phyloP scores from a whole-genome alignment of 2,113 vertebrate species.

The Pseudorasbora parva region DNA sequence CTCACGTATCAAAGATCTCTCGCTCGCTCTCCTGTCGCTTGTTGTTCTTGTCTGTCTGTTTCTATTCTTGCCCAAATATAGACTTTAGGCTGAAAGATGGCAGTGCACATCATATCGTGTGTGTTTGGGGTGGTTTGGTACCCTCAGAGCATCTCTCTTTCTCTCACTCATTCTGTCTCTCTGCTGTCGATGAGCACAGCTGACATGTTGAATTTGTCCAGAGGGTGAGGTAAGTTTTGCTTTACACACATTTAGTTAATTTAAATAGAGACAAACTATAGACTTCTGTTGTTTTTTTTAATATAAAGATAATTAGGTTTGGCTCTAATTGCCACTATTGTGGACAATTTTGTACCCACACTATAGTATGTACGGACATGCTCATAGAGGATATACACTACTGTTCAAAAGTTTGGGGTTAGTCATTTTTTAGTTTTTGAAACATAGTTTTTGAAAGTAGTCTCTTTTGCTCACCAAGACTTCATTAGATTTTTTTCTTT shows the following conservation, averaged over 20 bases:
- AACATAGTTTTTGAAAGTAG: neutral
- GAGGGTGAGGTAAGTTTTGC: constrained; percentile 65
- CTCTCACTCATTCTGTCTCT: constrained; percentile 48
- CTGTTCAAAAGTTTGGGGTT: neutral
- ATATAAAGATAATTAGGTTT: neutral
- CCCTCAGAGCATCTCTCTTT: constrained; percentile 22
- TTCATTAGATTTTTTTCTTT: neutral
- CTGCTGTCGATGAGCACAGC: neutral
- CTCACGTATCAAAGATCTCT: constrained; percentile 40
- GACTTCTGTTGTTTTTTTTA: neutral
- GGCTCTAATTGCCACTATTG: neutral
- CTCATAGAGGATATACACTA: neutral
- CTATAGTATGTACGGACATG: neutral
- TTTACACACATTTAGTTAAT: neutral
- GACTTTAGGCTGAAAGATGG: constrained; percentile 19
- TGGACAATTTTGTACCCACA: neutral
- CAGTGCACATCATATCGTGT: neutral
- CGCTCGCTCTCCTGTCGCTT: neutral
- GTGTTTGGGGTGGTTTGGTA: constrained; percentile 30
- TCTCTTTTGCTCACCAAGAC: neutral
- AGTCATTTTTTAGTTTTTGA: neutral
- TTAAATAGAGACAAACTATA: neutral
- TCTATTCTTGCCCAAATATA: neutral
- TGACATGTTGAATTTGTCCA: constrained; percentile 63
- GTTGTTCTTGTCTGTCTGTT: neutral